These are phyloP conservation scores for Lamprotornis superbus DNA, from an alignment of 2,113 vertebrate genomes.

Conservation along the genomic window DNA sequence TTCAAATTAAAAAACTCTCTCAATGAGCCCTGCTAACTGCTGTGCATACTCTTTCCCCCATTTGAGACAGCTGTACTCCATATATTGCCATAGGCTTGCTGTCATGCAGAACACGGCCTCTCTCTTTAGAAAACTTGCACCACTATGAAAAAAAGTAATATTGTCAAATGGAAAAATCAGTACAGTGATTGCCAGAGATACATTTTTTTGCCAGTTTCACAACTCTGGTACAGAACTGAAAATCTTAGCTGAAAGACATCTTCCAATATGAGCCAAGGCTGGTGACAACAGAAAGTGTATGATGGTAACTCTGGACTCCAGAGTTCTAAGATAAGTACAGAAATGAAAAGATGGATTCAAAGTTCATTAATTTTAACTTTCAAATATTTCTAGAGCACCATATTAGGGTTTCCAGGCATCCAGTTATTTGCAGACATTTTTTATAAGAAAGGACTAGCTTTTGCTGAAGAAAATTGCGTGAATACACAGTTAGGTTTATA, in stretches of 20 bases:
- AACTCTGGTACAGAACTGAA: not conserved
- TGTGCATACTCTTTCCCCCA: not conserved
- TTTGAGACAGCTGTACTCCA: not conserved
- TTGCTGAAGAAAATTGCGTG: not conserved
- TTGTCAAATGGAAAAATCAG: not conserved
- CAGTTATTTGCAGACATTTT: not conserved
- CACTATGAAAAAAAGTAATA: not conserved
- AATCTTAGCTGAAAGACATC: not conserved
- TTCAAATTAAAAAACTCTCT: not conserved
- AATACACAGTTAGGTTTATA: not conserved
- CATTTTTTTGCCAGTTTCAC: not conserved
- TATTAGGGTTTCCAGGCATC: not conserved
- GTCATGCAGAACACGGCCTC: fast-evolving
- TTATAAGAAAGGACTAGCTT: not conserved
- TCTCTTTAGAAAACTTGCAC: not conserved
- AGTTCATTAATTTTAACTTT: not conserved
- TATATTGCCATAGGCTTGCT: not conserved
- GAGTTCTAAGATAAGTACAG: not conserved
- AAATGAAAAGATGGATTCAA: not conserved
- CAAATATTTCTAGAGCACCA: not conserved
- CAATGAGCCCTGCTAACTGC: not conserved
- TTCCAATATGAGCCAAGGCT: not conserved
- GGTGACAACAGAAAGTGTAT: not conserved
- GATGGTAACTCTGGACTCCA: not conserved
- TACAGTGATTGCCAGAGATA: not conserved